Evolutionary conservation across 92 coral and sea anemone species (phyloP), one percentile per base, ranked within the genome.

Genomic region (Actinernus sp.): DNA sequence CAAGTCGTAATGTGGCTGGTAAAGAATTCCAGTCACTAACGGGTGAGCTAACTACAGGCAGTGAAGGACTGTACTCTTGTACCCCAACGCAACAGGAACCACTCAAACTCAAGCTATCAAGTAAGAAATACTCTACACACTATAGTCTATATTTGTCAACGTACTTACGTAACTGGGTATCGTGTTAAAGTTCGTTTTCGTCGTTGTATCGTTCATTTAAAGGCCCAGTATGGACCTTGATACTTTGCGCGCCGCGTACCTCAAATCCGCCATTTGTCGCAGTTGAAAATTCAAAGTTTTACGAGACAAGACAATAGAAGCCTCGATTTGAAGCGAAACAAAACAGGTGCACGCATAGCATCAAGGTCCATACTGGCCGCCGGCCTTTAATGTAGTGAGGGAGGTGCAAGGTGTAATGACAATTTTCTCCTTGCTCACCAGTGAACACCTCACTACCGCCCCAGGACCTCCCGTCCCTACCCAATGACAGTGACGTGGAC

Each of bases 11-110:
- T 28, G 63, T 65, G 3, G 17, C 74, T 0, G 76, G 87, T 28
- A 81, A 71, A 61, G 70, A 80, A 50, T 77, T 89, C 43, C 90
- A 78, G 73, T 84, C 97, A 5, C 56, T 79, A 18, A 32, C 67
- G 44, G 66, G 36, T 12, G 83, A 67, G 20, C 28, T 39, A 14
- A 22, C 53, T 19, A 56, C 50, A 22, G 79, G 38, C 24, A 63
- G 70, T 4, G 89, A 78, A 38, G 70, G 88, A 12, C 86, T 79
- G 3, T 95, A 91, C 48, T 91, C 99, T 0, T 91, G 97, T 52
- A 85, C 88, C 8, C 97, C 97, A 13, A 79, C 99, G 1, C 84
- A 87, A 29, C 77, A 87, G 68, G 78, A 91, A 40, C 90, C 97
- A 11, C 70, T 95, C 25, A 78, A 97, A 36, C 80, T 95, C 10